A percentile compares a stretch with the other conserved stretches of the same genome.
phyloP scores from a whole-genome alignment of 2,888 invertebrate genomes.

The Drosophila aldrichi region DNA sequence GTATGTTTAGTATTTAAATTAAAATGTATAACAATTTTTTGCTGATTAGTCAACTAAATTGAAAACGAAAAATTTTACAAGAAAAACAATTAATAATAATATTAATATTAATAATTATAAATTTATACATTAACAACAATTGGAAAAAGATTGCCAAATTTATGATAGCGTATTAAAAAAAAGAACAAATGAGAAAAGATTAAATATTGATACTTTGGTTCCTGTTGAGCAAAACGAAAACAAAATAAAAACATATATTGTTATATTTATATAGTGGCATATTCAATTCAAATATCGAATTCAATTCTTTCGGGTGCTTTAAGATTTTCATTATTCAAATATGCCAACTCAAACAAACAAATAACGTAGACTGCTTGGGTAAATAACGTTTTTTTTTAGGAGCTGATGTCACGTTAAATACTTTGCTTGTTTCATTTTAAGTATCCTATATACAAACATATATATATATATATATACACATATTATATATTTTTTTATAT shows the following conservation, averaged over 20 bases:
- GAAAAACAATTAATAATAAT: conserved; percentile 9
- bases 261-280: conserved; percentile 49
- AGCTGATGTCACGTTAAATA: conserved; percentile 34
- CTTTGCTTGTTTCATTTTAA: conserved; percentile 48
- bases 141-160: conserved; percentile 62
- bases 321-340: background rate
- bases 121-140: conserved; percentile 41
- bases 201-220: conserved; percentile 68
- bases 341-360: conserved; percentile 34
- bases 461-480: conserved; percentile 21
- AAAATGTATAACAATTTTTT: conserved; percentile 26
- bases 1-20: conserved; percentile 23
- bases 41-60: conserved; percentile 67
- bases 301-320: conserved; percentile 17
- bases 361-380: conserved; percentile 60
- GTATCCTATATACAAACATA: conserved; percentile 31
- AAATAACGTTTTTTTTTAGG: conserved; percentile 25
- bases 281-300: conserved; percentile 14
- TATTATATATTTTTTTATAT: conserved; percentile 41
- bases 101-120: conserved; percentile 4
- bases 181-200: conserved; percentile 34
- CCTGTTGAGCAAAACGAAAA: conserved; percentile 56
- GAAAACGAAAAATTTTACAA: conserved; percentile 46
- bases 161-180: conserved; percentile 38
- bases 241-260: conserved; percentile 43